These are phyloP conservation scores for Dioctria rufipes DNA, from an alignment of 2,888 invertebrate species.

Conservation along the genomic window DNA sequence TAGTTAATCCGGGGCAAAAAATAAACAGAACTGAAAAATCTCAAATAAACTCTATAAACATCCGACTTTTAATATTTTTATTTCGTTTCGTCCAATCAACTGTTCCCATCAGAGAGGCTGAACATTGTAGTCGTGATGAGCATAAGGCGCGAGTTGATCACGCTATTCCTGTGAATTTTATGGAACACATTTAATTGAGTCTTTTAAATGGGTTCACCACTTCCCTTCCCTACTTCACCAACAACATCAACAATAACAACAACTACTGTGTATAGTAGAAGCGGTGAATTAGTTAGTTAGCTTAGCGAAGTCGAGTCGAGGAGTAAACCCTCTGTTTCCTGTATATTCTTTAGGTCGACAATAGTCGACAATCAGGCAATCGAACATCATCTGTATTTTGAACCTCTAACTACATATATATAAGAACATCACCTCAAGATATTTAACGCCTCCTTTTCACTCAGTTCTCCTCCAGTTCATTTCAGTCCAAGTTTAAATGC, in stretches of 20 bases:
- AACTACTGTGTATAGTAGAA: too few relatives aligned
- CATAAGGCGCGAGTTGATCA: conserved; percentile 52
- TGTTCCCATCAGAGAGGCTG: conserved; percentile 11
- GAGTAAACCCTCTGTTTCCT: too few relatives aligned
- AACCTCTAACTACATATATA: background rate
- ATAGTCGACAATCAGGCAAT: background rate
- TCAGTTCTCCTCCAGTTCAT: conserved; percentile 22
- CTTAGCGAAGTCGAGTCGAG: background rate
- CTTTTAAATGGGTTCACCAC: conserved; percentile 27
- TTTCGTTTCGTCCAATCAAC: conserved; percentile 33
- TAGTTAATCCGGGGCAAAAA: background rate
- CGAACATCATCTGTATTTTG: background rate
- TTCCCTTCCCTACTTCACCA: too few relatives aligned
- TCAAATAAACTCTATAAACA: conserved; percentile 17
- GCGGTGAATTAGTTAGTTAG: too few relatives aligned
- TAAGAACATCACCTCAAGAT: conserved; percentile 43
- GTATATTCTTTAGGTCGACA: too few relatives aligned
- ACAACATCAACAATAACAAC: too few relatives aligned
- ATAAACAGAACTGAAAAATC: background rate
- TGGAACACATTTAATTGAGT: conserved; percentile 52
- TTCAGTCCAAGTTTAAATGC: conserved; percentile 45
- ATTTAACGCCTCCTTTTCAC: conserved; percentile 46
- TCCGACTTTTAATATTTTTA: conserved; percentile 23
- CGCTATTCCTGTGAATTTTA: conserved; percentile 50
- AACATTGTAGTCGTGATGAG: conserved; percentile 50